A percentile compares a stretch with the other conserved stretches of the same genome.
Evolutionary conservation across 2,113 vertebrate genomes (phyloP).

Genomic region (Hydropotes inermis): DNA sequence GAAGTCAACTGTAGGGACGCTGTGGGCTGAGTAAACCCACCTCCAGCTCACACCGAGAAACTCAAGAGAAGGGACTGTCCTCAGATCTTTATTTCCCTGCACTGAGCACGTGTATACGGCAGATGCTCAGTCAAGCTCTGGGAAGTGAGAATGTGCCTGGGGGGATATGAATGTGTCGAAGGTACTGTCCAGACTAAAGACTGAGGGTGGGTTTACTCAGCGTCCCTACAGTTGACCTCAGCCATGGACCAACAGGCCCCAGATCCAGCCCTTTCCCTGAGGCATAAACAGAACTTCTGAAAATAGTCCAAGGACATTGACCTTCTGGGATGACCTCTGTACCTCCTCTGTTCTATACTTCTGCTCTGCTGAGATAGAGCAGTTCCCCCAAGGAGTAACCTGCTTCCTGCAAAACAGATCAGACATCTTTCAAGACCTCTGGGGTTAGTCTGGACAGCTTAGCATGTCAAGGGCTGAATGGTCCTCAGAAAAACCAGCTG

Average conservation of each 20-base stretch:
- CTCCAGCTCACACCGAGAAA: neutral
- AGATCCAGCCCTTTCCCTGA: neutral
- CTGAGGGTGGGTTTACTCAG: neutral
- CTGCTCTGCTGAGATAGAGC: neutral
- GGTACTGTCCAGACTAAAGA: neutral
- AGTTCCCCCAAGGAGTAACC: neutral
- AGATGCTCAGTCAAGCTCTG: neutral
- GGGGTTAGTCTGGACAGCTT: neutral
- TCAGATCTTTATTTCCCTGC: neutral
- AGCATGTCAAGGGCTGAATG: no score
- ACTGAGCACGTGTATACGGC: accelerated
- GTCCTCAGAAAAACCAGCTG: neutral
- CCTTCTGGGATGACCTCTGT: neutral
- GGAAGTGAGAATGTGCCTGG: neutral
- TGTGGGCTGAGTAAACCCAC: neutral
- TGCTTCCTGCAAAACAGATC: neutral
- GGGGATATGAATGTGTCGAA: neutral
- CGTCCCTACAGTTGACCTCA: neutral
- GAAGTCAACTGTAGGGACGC: neutral
- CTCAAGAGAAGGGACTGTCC: neutral
- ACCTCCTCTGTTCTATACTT: neutral
- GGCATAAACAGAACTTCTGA: neutral
- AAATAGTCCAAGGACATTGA: neutral
- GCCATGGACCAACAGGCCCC: neutral
- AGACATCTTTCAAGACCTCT: neutral